A percentile compares a stretch with the other conserved stretches of the same genome.
These are phyloP conservation scores for Hepsetus odoe DNA, from an alignment of 2,113 vertebrate species.

Conservation along the genomic window DNA sequence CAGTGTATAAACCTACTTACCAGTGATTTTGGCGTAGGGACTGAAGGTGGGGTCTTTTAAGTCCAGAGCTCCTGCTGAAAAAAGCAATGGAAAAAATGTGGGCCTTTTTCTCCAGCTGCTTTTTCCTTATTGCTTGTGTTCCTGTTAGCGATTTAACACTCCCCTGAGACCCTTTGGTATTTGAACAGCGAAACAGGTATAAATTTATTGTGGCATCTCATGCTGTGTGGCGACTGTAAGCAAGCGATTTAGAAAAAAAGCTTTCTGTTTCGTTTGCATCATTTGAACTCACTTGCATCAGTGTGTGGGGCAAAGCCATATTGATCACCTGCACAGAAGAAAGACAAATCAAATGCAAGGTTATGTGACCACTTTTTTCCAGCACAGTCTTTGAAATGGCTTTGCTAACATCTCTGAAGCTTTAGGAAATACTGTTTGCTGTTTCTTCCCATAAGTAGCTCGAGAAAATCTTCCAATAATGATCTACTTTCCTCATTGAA, in stretches of 20 bases:
- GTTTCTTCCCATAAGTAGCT: not conserved
- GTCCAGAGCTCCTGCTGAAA: conserved; percentile 40
- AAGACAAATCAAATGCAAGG: not conserved
- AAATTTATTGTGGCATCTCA: not conserved
- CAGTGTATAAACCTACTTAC: conserved; percentile 47
- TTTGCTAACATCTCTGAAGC: not conserved
- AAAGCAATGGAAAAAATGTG: conserved; percentile 9
- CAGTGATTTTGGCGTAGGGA: conserved; percentile 41
- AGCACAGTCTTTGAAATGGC: not conserved
- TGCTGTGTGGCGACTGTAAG: not conserved
- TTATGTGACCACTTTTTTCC: not conserved
- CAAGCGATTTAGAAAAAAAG: not conserved
- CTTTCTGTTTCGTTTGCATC: not conserved
- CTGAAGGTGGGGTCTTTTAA: conserved; percentile 41
- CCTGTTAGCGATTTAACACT: conserved; percentile 4
- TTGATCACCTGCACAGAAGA: conserved; percentile 31
- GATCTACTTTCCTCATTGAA: conserved; percentile 21
- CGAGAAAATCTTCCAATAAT: not conserved
- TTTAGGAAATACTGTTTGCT: not conserved
- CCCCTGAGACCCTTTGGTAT: conserved; percentile 18
- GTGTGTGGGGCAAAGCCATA: conserved; percentile 29
- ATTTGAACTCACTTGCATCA: conserved; percentile 38
- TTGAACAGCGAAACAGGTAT: not conserved
- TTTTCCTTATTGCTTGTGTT: conserved; percentile 6
- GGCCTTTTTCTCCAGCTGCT: not conserved